These are phyloP conservation scores for Sycobia sp. DNA, from an alignment of 1,140 invertebrate species.

Conservation along the genomic window DNA sequence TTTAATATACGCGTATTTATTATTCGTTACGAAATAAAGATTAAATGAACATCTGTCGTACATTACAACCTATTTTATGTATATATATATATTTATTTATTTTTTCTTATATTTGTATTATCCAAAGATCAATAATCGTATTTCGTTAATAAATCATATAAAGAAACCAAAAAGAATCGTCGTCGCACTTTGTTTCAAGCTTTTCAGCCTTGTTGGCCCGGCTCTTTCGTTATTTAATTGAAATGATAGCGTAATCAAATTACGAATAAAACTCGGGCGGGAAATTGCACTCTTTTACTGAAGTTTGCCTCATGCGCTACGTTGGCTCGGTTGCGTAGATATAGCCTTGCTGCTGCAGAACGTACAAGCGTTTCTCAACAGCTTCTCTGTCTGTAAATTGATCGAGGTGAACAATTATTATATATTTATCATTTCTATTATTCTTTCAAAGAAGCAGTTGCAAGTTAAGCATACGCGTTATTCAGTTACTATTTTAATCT, in stretches of 20 bases:
- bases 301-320: constrained; percentile 55
- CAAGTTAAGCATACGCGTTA: too few species aligned
- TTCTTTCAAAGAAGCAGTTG: not conserved
- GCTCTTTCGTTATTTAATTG: constrained; percentile 28
- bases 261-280: constrained; percentile 40
- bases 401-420: not conserved
- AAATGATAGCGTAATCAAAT: constrained; percentile 43
- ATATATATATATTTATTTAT: constrained; percentile 49
- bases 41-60: constrained; percentile 48
- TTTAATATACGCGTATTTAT: constrained; percentile 55
- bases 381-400: constrained; percentile 82
- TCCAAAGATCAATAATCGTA: constrained; percentile 36
- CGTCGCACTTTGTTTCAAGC: constrained; percentile 33
- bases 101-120: constrained; percentile 43
- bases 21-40: constrained; percentile 56
- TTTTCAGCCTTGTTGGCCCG: constrained; percentile 38
- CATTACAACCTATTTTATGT: constrained; percentile 40
- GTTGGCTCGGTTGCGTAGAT: constrained; percentile 73
- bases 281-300: constrained; percentile 38
- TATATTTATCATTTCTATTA: not conserved
- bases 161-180: constrained; percentile 41
- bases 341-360: constrained; percentile 85
- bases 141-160: constrained; percentile 49
- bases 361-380: constrained; percentile 86
- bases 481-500: too few species aligned